Evolutionary conservation across 2,888 invertebrate species (phyloP).

Genomic region (Imbricaverruca yamaguchii): DNA sequence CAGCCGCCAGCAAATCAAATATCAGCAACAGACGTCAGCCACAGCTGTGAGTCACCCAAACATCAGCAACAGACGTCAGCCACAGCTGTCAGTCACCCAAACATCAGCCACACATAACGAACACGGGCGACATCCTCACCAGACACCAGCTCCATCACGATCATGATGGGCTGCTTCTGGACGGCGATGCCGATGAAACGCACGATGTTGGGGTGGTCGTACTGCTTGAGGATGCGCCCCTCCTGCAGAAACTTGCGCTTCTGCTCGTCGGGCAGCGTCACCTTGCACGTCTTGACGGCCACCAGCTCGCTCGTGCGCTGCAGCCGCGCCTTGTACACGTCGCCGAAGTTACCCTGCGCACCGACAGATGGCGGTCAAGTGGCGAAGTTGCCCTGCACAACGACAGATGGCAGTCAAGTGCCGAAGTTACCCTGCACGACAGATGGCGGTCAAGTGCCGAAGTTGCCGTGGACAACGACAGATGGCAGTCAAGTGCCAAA

Average conservation of each 20-base stretch:
- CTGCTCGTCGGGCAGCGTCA: constrained; percentile 84
- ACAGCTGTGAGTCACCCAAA: too few relatives aligned
- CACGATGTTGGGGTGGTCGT: constrained; percentile 94
- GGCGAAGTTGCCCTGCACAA: too few relatives aligned
- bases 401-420: too few relatives aligned
- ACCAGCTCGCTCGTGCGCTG: constrained; percentile 71
- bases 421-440: too few relatives aligned
- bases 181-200: constrained; percentile 94
- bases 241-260: constrained; percentile 92
- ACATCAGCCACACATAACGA: too few relatives aligned
- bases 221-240: constrained; percentile 89
- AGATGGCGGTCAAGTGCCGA: too few relatives aligned
- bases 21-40: too few relatives aligned
- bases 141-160: constrained; percentile 94
- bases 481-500: too few relatives aligned
- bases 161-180: constrained; percentile 97
- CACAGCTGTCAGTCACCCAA: too few relatives aligned
- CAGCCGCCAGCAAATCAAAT: too few relatives aligned
- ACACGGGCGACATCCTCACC: constrained; percentile 46
- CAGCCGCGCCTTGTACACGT: constrained; percentile 85
- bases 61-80: too few relatives aligned
- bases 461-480: too few relatives aligned
- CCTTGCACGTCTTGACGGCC: constrained; percentile 91
- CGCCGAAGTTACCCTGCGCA: constrained; percentile 89
- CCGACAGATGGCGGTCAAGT: constrained; percentile 9